These are phyloP conservation scores for Psophia crepitans DNA, from an alignment of 2,113 vertebrate genomes.

Conservation along the genomic window DNA sequence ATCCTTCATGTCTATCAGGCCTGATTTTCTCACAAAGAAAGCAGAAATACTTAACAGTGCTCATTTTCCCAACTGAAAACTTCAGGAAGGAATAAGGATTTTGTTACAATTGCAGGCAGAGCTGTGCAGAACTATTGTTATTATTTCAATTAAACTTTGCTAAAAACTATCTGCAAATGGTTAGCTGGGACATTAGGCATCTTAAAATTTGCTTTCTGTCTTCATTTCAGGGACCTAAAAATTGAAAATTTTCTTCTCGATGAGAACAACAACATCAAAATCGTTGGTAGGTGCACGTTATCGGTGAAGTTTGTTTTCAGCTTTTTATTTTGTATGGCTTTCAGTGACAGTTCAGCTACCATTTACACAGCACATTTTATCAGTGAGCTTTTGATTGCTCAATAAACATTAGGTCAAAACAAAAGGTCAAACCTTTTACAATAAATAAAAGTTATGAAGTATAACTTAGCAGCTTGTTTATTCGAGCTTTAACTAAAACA, in stretches of 20 bases:
- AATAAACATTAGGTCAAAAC: too few relatives aligned
- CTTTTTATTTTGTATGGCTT: neutral
- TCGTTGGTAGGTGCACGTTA: constrained; percentile 73
- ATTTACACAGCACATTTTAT: neutral
- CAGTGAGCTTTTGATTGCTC: neutral
- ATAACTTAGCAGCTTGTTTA: neutral
- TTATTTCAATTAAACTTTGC: neutral
- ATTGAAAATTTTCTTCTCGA: constrained; percentile 88
- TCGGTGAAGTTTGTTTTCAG: neutral
- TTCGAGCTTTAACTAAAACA: neutral
- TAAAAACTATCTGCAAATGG: neutral
- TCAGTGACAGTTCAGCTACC: neutral
- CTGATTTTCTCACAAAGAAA: neutral
- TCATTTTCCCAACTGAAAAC: neutral
- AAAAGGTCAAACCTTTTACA: too few relatives aligned
- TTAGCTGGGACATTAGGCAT: neutral
- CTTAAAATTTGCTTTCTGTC: neutral
- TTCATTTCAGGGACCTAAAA: constrained; percentile 80
- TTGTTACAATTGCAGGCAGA: constrained; percentile 1
- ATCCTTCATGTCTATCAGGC: neutral
- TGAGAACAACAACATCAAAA: constrained; percentile 87
- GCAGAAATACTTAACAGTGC: neutral
- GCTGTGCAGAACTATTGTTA: neutral
- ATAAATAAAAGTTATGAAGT: neutral
- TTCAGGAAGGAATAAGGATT: neutral